These are phyloP conservation scores for Carposina sasakii DNA, from an alignment of 1,140 invertebrate species.

Conservation along the genomic window DNA sequence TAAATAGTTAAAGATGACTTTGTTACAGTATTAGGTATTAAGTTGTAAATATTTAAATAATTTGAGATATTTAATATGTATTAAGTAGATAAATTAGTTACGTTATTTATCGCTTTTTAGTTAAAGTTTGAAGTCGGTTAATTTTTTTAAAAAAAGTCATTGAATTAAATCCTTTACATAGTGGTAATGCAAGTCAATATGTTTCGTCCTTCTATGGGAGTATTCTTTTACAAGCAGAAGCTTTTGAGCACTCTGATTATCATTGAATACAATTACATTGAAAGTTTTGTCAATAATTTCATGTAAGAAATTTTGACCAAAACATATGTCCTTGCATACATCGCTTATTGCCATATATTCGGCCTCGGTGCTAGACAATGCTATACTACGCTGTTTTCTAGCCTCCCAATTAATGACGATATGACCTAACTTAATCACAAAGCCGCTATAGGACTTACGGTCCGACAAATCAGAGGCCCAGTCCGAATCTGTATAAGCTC, in stretches of 20 bases:
- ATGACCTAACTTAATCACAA: conserved; percentile 26
- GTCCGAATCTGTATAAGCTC: conserved; percentile 39
- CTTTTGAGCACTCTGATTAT: conserved; percentile 13
- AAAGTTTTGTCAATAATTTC: conserved; percentile 4
- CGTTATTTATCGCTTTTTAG: too few relatives aligned
- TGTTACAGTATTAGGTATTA: too few relatives aligned
- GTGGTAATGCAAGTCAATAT: conserved; percentile 17
- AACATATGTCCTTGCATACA: conserved; percentile 14
- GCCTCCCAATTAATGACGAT: conserved; percentile 30
- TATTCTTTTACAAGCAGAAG: conserved; percentile 4
- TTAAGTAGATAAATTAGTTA: too few relatives aligned
- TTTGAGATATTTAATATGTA: too few relatives aligned
- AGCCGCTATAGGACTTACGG: conserved; percentile 40
- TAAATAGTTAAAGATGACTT: too few relatives aligned
- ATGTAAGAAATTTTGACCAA: conserved; percentile 7
- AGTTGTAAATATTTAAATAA: too few relatives aligned
- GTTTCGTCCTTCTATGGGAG: conserved; percentile 12
- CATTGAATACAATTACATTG: conserved; percentile 5
- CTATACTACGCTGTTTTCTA: conserved; percentile 32
- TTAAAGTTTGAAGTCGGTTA: too few relatives aligned
- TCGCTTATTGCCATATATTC: conserved; percentile 35
- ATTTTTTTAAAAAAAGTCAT: neutral
- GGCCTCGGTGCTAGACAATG: conserved; percentile 40
- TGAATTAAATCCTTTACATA: conserved; percentile 14
- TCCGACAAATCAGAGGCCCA: conserved; percentile 39